Base-by-base conservation (phyloP, 2,888 invertebrate genomes). In the Apomyelois bistriatella region DNA sequence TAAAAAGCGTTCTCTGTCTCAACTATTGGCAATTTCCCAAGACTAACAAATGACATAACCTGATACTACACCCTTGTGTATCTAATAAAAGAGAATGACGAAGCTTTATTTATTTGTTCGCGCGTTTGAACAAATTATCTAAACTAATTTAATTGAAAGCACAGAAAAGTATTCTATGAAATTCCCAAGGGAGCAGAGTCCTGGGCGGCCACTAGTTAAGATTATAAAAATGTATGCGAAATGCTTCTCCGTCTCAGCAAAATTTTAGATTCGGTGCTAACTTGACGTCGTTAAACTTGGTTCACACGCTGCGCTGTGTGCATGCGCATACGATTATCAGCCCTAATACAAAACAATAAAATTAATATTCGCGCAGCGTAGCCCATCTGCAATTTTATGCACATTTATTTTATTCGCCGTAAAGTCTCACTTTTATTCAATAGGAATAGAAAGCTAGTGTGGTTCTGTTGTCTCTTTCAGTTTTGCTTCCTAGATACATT, bases 401-500 rank as follows among this genome's bases (percentile, higher is more conserved):
- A 43, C 43, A 46, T 46, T 46, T 32, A 16, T 46, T 46, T 46
- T 46, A 46, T 46, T 28, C 10, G 32, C 32, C 46, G 15, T 46
- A 46, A 46, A 46, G 46, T 35, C 30, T 32, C 46, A 46, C 46
- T 46, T 32, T 46, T 46, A 46, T 35, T 46, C 32, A 46, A 43
- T 43, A 32, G 46, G 15, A 46, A 8, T 46, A 46, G 46, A 46
- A 16, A 46, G 32, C 46, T 16, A 16, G 46, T 10, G 46, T 15
- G 16, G 46, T 32, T 2, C 32, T 32, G 3, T 13, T 46, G 32
- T 12, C 9, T 1, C 30, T 9, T 8, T 12, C 9, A 5, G 28
- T 9, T 30, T 43, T 13, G 28, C 30, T 13, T 28, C 43, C 13
- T 30, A 30, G 13, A 13, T 12, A 30, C 2, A 7, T 3, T 32